Conservation (phyloP, 2,113 vertebrate species). For the Rhea pennata region DNA sequence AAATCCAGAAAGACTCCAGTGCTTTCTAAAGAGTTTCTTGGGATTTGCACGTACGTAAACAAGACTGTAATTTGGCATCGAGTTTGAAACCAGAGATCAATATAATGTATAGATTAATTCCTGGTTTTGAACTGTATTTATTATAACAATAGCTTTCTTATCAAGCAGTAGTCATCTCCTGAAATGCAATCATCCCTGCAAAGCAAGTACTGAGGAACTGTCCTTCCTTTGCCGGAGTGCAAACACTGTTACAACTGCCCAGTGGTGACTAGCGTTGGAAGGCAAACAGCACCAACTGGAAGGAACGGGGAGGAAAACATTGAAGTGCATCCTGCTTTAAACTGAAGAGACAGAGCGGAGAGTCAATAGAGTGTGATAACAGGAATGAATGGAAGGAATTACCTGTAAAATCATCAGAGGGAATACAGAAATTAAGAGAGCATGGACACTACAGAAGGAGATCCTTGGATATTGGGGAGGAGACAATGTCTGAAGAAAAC, state of each 20-base stretch:
- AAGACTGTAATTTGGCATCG: neutral
- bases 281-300: neutral
- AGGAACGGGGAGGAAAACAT: neutral
- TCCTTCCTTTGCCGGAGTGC: neutral
- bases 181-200: neutral
- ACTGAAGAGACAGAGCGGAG: neutral
- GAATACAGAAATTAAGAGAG: neutral
- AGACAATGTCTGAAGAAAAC: neutral
- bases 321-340: neutral
- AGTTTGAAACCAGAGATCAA: neutral
- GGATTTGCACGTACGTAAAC: neutral
- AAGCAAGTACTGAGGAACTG: neutral
- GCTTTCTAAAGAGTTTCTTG: neutral
- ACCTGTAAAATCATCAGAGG: neutral
- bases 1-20: neutral
- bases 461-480: neutral
- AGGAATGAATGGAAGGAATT: neutral
- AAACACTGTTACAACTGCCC: neutral
- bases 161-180: neutral
- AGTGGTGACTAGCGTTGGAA: neutral
- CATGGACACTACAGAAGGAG: neutral
- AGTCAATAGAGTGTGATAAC: neutral
- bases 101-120: neutral
- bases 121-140: neutral
- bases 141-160: neutral